A percentile compares a stretch with the other conserved stretches of the same genome.
Evolutionary conservation across 2,113 vertebrate genomes (phyloP).

Genomic region (Rhizomys pruinosus): DNA sequence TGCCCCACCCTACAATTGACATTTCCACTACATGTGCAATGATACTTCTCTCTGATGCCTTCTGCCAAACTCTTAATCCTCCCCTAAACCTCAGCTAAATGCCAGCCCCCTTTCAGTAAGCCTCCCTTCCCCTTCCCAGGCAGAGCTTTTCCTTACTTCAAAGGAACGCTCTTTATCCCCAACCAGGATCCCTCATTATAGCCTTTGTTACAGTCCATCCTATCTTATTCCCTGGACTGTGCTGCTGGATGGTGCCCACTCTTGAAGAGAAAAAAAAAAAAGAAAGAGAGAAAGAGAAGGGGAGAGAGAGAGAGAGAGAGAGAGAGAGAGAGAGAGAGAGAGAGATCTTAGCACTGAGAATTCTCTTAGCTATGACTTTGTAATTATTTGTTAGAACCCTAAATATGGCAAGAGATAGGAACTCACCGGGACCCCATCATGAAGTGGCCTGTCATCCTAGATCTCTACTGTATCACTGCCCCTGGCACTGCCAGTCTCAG

Average conservation of each 20-base stretch:
- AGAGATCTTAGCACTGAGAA: not conserved
- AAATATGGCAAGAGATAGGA: not conserved
- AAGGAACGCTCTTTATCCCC: not conserved
- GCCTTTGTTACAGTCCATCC: not conserved
- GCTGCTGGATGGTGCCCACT: not conserved
- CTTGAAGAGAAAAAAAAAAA: not conserved
- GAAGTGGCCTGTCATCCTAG: not conserved
- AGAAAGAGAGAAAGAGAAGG: no score
- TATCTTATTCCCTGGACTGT: not conserved
- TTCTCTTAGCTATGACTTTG: not conserved
- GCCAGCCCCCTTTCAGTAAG: not conserved
- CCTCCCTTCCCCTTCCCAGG: not conserved
- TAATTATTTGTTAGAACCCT: constrained; percentile 18
- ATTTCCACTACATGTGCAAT: not conserved
- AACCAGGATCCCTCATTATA: not conserved
- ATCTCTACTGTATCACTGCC: not conserved
- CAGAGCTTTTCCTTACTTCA: not conserved
- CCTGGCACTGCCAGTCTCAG: not conserved
- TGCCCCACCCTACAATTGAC: no score
- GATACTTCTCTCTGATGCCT: not conserved
- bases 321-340: not conserved
- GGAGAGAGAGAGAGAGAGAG: no score
- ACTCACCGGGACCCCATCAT: not conserved
- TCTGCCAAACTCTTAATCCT: not conserved
- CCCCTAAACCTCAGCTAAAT: not conserved